Conservation (phyloP, 1,140 invertebrate species). For the Papilio helenus region DNA sequence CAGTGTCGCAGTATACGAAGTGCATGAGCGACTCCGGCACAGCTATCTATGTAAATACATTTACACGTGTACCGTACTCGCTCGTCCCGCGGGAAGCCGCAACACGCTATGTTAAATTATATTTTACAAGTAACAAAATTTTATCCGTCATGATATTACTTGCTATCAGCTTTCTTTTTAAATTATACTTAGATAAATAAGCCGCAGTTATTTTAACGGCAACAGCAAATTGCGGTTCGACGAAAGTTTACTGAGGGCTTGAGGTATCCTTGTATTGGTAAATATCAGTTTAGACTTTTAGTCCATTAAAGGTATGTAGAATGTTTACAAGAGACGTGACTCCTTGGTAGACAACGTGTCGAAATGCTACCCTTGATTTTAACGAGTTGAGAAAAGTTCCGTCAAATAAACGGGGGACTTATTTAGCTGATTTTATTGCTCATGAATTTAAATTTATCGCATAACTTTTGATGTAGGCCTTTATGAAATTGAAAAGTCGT, state of each 20-base stretch:
- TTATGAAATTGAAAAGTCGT: slow-evolving; percentile 27
- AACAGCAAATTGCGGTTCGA: no score
- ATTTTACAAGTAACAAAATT: slow-evolving; percentile 1
- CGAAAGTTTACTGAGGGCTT: no score
- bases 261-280: no score
- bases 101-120: slow-evolving; percentile 18
- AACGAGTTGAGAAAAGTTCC: slow-evolving; percentile 15
- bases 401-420: slow-evolving; percentile 3
- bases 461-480: slow-evolving; percentile 27
- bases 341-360: neutral
- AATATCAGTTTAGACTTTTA: neutral
- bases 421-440: slow-evolving; percentile 27
- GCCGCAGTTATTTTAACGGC: no score
- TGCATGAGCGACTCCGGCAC: neutral
- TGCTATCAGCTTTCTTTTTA: slow-evolving; percentile 14
- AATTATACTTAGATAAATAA: neutral
- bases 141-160: neutral
- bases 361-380: neutral
- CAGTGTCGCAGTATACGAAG: neutral
- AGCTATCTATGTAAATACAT: slow-evolving; percentile 1
- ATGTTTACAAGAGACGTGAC: neutral
- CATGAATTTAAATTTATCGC: slow-evolving; percentile 26
- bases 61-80: slow-evolving; percentile 11
- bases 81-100: neutral
- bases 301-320: neutral